A percentile compares a stretch with the other conserved stretches of the same genome.
phyloP scores from a whole-genome alignment of 37 sponge, comb jelly and placozoan genomes.

The Dysidea cf. avara region DNA sequence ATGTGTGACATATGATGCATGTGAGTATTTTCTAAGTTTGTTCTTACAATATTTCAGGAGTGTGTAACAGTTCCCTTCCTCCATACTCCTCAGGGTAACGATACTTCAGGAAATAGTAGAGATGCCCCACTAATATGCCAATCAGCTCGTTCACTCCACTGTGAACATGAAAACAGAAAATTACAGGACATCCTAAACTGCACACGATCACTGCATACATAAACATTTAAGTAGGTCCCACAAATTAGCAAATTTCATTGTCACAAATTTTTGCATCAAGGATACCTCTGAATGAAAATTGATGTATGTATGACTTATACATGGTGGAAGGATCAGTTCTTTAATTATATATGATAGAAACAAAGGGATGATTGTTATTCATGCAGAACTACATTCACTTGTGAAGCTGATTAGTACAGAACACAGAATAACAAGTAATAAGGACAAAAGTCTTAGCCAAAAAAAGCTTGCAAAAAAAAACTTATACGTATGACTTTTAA shows the following conservation, averaged over 20 bases:
- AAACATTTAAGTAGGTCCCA: background rate
- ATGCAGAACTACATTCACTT: too few relatives aligned
- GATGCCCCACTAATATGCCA: slow-evolving; percentile 96
- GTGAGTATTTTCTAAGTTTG: too few relatives aligned
- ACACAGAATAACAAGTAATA: too few relatives aligned
- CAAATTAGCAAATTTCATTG: background rate
- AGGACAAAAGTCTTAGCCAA: too few relatives aligned
- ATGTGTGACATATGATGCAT: too few relatives aligned
- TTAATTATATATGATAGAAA: too few relatives aligned
- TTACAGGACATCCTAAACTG: background rate
- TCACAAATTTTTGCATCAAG: background rate
- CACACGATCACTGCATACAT: background rate
- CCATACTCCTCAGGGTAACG: slow-evolving; percentile 97
- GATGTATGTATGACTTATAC: background rate
- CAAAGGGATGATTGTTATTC: too few relatives aligned
- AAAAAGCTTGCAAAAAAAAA: too few relatives aligned
- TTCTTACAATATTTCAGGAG: slow-evolving; percentile 92
- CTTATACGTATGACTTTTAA: too few relatives aligned
- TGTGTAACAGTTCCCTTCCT: slow-evolving; percentile 73
- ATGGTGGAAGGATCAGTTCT: too few relatives aligned
- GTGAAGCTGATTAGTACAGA: too few relatives aligned
- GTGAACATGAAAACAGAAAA: background rate
- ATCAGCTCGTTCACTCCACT: slow-evolving; percentile 78
- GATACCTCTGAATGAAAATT: background rate
- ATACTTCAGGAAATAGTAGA: slow-evolving; percentile 94